These are phyloP conservation scores for Sebastes goodei DNA, from an alignment of 2,797 vertebrate species.

Conservation along the genomic window DNA sequence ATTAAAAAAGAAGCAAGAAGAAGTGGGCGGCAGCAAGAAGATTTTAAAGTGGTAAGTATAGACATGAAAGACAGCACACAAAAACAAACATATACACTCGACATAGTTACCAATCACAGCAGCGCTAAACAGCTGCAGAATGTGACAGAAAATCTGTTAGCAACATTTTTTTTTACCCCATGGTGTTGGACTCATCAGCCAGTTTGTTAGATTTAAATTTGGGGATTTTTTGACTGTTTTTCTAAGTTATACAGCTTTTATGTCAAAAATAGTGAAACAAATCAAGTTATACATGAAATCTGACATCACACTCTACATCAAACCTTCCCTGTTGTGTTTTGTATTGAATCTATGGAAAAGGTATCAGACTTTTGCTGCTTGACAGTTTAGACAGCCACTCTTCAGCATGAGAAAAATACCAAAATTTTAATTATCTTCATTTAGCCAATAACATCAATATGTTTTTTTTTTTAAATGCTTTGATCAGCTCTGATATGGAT, in stretches of 20 bases:
- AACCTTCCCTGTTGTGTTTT: background rate
- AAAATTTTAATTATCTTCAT: background rate
- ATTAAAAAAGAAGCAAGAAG: background rate
- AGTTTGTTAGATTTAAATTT: background rate
- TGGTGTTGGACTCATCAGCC: background rate
- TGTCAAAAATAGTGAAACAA: background rate
- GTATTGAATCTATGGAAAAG: background rate
- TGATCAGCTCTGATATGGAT: background rate
- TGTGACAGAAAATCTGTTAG: background rate
- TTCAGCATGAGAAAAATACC: background rate
- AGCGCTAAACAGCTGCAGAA: background rate
- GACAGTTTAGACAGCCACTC: background rate
- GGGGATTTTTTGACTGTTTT: background rate
- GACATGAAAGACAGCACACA: slow-evolving; percentile 33
- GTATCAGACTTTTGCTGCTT: background rate
- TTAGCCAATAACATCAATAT: background rate
- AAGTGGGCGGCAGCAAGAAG: background rate
- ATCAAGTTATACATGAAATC: background rate
- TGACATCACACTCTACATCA: background rate
- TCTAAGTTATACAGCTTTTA: background rate
- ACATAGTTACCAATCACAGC: background rate
- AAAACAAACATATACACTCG: slow-evolving; percentile 3
- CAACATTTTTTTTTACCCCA: background rate
- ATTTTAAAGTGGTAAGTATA: background rate
- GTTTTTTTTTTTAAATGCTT: background rate